Evolutionary conservation across 35 echinoderm and acorn worm genomes (phyloP).

Genomic region (Eucidaris tribuloides): DNA sequence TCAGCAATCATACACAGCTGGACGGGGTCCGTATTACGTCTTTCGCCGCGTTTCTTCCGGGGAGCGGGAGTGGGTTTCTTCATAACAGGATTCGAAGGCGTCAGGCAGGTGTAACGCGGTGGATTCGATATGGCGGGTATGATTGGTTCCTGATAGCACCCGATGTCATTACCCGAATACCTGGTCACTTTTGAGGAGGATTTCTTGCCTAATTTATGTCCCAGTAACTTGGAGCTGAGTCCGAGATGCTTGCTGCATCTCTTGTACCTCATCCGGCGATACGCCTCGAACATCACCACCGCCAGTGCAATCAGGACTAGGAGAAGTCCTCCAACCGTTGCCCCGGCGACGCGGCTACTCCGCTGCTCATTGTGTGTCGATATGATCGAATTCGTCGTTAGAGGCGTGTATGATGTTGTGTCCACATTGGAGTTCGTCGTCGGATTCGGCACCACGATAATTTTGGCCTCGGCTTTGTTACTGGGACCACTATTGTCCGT

Average conservation of each 20-base stretch:
- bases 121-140: too few relatives aligned
- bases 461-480: conserved; percentile 1
- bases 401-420: neutral
- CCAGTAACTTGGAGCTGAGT: conserved; percentile 1
- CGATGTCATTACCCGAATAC: neutral
- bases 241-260: neutral
- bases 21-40: too few relatives aligned
- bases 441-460: neutral
- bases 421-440: neutral
- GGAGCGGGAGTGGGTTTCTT: too few relatives aligned
- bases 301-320: neutral
- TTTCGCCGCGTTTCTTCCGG: too few relatives aligned
- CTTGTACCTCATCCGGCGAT: neutral
- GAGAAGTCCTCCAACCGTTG: neutral
- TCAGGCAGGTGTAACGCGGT: too few relatives aligned
- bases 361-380: neutral
- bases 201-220: neutral
- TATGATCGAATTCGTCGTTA: neutral
- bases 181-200: neutral
- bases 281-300: neutral
- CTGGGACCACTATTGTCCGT: neutral
- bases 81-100: too few relatives aligned
- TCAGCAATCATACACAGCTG: too few relatives aligned
- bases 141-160: conserved; percentile 3
- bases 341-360: neutral